These are phyloP conservation scores for Cephus cinctus DNA, from an alignment of 1,140 invertebrate species.

Conservation along the genomic window DNA sequence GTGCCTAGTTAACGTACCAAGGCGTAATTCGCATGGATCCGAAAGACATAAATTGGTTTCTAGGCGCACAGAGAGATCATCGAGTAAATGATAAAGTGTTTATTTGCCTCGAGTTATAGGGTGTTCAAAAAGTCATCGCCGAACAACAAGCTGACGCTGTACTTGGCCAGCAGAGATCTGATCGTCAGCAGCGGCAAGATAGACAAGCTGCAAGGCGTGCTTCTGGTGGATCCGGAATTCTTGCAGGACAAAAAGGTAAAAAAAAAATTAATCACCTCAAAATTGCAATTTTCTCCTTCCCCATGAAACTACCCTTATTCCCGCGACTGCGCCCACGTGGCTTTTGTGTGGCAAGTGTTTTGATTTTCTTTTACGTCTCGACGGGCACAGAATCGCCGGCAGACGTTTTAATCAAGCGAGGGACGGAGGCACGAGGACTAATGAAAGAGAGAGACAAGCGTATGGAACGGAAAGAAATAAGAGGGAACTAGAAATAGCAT, in stretches of 20 bases:
- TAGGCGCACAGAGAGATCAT: no score
- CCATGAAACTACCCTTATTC: background rate
- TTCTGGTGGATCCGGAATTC: slow-evolving; percentile 76
- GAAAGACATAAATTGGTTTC: no score
- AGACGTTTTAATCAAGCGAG: background rate
- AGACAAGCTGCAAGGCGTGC: slow-evolving; percentile 76
- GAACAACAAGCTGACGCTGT: slow-evolving; percentile 80
- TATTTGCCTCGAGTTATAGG: slow-evolving; percentile 43
- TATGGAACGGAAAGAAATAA: background rate
- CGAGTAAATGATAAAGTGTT: no score
- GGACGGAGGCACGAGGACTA: background rate
- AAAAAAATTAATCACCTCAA: background rate
- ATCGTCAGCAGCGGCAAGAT: slow-evolving; percentile 70
- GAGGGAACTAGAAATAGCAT: background rate
- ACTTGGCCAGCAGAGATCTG: slow-evolving; percentile 76
- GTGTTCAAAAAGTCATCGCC: slow-evolving; percentile 76
- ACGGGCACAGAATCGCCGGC: no score
- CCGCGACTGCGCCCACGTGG: background rate
- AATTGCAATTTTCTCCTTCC: background rate
- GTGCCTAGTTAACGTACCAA: no score
- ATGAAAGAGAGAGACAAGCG: background rate
- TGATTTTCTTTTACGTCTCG: no score
- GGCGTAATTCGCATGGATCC: no score
- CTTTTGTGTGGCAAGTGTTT: no score
- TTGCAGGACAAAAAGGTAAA: slow-evolving; percentile 69